Percentiles rank a stretch among this genome's conserved stretches.
These are phyloP conservation scores for Heliothis peltigera DNA, from an alignment of 2,888 invertebrate genomes.

Conservation along the genomic window DNA sequence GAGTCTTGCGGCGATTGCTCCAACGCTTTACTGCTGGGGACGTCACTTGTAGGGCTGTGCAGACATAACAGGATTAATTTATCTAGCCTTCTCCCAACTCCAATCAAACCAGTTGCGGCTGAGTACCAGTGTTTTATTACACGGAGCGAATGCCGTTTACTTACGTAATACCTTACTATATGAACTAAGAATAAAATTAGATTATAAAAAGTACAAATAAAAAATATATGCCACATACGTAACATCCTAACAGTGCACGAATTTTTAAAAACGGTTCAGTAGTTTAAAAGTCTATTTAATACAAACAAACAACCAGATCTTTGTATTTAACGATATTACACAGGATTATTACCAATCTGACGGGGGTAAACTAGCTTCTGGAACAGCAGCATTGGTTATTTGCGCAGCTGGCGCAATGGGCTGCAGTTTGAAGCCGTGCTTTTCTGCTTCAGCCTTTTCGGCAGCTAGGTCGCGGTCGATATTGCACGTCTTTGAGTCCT, in stretches of 20 bases:
- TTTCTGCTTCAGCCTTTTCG: slow-evolving; percentile 62
- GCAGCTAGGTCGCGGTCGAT: slow-evolving; percentile 72
- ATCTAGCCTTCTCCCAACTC: no score
- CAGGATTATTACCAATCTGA: slow-evolving; percentile 11
- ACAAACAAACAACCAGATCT: no score
- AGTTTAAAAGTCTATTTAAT: no score
- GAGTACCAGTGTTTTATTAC: no score
- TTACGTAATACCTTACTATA: no score
- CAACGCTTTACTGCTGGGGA: slow-evolving; percentile 13
- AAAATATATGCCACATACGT: no score
- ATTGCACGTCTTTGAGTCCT: slow-evolving; percentile 70
- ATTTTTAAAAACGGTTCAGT: no score
- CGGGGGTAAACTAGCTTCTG: slow-evolving; percentile 25
- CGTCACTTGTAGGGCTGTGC: slow-evolving; percentile 2
- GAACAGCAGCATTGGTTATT: not conserved
- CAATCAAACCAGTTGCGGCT: no score
- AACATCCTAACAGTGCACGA: no score
- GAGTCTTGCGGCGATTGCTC: not conserved
- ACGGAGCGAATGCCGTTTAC: no score
- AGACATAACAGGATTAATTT: not conserved
- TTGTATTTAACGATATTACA: not conserved
- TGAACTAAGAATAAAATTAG: no score
- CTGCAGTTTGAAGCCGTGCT: slow-evolving; percentile 13
- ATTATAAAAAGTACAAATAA: no score
- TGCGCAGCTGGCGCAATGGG: slow-evolving; percentile 15